Percentiles rank a stretch among this genome's conserved stretches.
Evolutionary conservation across 2,113 vertebrate genomes (phyloP).

Genomic region (Cyanoliseus patagonus): DNA sequence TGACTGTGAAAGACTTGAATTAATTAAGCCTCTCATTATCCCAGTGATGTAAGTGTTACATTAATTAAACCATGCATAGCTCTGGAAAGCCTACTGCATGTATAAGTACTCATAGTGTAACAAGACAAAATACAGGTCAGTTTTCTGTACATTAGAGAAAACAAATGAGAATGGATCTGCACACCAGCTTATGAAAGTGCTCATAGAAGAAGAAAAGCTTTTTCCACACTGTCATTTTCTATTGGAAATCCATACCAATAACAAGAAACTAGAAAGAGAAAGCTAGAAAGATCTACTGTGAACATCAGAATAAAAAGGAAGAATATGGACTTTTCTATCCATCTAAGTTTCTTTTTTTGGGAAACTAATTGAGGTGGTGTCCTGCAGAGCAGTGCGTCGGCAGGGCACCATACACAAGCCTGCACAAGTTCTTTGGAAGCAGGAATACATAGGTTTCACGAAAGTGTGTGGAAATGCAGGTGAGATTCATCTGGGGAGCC

Average conservation of each 20-base stretch:
- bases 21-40: neutral
- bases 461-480: rapidly evolving
- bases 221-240: neutral
- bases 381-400: rapidly evolving
- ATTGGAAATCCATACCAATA: neutral
- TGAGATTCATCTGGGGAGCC: too few species aligned
- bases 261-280: neutral
- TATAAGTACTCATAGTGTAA: neutral
- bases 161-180: neutral
- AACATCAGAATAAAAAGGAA: neutral
- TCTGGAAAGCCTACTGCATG: neutral
- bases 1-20: neutral
- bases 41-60: neutral
- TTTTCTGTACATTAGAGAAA: neutral
- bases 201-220: neutral
- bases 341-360: neutral
- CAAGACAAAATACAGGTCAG: neutral
- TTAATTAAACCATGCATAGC: neutral
- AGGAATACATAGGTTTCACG: neutral
- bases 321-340: neutral
- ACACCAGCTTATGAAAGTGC: neutral
- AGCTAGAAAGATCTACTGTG: neutral
- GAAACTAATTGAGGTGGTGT: neutral
- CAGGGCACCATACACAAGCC: rapidly evolving
- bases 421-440: neutral